Evolutionary conservation across 1,140 invertebrate species (phyloP), one percentile per base, ranked within the genome.

Genomic region (Lepeophtheirus salmonis): DNA sequence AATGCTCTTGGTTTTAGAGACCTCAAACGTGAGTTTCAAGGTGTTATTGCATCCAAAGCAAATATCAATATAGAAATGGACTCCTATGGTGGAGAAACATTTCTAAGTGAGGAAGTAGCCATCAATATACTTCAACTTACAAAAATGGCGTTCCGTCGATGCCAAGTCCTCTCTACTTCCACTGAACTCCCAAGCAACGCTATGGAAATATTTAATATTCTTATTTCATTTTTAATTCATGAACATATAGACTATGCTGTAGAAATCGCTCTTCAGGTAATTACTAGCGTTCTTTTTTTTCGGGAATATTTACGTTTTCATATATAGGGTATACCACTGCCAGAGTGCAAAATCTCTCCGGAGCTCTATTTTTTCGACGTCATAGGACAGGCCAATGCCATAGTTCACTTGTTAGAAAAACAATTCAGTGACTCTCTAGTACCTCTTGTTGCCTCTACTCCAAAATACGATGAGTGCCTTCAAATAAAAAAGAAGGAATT

Each of bases 211-310:
- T 80, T 94, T 65, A 89, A 96, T 63, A 80, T 89, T 23, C 69
- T 97, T 17, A 74, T 94, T 3, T 83, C 89, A 64, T 83, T 84
- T 69, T 71, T 98, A 1, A 79, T 95, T 61, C 80, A 80, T 14
- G 90, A 97, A 67, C 90, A 97, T 70, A 83, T 97, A 1, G 89
- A 96, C 70, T 97, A 97, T 74, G 92, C 91, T 0, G 60, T 97
- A 10, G 94, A 97, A 71, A 69, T 97, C 17, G 92, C 87, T 0
- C 72, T 97, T 50, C 86, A 94, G 64, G n/a, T n/a, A n/a, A n/a
- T 70, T 74, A 73, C 67, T 54, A 53, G 26, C 65, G 3, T 21
- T 2, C 13, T 56, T 26, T 58, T 20, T 24, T 58, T 10, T 17
- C 54, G 14, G 30, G n/a, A 56, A 10, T 60, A 25, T 2, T 13